phyloP scores from a whole-genome alignment of 2,113 vertebrate genomes.

The Ailuropoda melanoleuca region DNA sequence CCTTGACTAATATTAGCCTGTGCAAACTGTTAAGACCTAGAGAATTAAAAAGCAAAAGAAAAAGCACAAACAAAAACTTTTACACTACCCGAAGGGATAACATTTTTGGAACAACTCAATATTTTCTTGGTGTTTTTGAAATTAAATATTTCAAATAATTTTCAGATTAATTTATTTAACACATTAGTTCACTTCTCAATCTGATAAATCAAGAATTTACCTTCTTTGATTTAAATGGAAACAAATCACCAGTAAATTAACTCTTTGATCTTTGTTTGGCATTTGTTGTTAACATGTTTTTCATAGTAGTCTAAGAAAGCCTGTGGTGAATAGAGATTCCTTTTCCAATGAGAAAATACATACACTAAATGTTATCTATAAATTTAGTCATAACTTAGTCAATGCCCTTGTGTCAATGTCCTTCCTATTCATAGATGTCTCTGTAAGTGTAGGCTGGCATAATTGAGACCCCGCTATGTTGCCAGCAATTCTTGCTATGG shows the following conservation, averaged over 20 bases:
- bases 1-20: neutral
- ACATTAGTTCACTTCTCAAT: neutral
- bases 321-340: neutral
- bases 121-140: conserved; percentile 25
- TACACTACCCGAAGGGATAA: neutral
- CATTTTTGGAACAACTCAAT: neutral
- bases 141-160: neutral
- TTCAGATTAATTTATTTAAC: neutral
- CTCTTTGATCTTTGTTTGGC: neutral
- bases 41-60: neutral
- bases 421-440: conserved; percentile 15
- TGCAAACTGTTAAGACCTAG: neutral
- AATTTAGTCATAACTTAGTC: neutral
- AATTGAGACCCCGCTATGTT: neutral
- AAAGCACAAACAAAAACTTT: neutral
- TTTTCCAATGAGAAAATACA: neutral
- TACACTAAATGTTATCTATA: neutral
- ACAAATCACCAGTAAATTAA: neutral
- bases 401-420: neutral
- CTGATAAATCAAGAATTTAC: neutral
- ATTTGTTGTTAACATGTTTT: neutral
- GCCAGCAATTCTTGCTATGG: conserved; percentile 36
- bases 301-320: neutral
- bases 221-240: conserved; percentile 23
- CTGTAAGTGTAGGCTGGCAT: neutral